These are phyloP conservation scores for Penaeus chinensis DNA, from an alignment of 1,140 invertebrate genomes.

Conservation along the genomic window DNA sequence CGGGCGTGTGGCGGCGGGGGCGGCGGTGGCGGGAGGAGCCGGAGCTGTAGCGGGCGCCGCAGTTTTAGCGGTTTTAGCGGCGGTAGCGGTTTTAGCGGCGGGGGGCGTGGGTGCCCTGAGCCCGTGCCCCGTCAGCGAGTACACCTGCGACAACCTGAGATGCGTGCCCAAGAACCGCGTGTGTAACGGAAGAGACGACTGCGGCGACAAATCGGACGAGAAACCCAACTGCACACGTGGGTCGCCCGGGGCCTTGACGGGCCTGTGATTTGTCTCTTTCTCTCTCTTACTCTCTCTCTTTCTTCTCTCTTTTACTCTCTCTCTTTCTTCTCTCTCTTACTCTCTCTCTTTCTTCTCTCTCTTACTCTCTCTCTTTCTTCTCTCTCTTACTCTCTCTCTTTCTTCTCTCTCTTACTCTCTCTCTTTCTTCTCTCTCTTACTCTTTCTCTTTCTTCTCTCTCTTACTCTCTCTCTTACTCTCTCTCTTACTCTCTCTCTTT, in stretches of 20 bases:
- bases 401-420: background rate
- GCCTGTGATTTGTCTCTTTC: background rate
- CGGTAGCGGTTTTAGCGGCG: background rate
- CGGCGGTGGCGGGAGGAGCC: conserved; percentile 6
- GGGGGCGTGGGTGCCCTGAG: conserved; percentile 40
- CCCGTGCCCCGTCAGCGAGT: conserved; percentile 62
- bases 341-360: no score
- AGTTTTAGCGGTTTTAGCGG: background rate
- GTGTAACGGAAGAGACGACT: conserved; percentile 61
- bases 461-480: no score
- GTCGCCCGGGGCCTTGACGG: background rate
- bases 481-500: no score
- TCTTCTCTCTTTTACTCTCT: background rate
- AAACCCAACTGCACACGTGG: conserved; percentile 58
- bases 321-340: no score
- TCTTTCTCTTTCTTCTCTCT: background rate
- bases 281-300: background rate
- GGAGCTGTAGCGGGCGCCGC: conserved; percentile 8
- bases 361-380: no score
- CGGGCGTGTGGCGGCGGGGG: background rate
- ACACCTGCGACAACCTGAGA: conserved; percentile 62
- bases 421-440: no score
- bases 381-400: no score
- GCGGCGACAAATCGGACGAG: conserved; percentile 61
- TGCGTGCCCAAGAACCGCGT: conserved; percentile 61